phyloP scores from a whole-genome alignment of 2,888 invertebrate genomes.

The Xylota segnis region DNA sequence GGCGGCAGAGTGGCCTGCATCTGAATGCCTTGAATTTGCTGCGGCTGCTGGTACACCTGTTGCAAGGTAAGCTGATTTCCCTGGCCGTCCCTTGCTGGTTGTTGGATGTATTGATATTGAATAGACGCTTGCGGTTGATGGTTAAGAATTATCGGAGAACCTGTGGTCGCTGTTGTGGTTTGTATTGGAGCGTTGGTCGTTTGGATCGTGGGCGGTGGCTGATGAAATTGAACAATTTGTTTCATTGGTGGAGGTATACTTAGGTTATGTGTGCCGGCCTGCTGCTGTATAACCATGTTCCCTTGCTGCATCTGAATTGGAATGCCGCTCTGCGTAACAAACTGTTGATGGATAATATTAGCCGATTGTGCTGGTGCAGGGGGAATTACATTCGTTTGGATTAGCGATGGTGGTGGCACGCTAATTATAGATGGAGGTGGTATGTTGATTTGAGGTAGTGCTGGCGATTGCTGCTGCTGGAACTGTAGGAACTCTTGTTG shows the following conservation, averaged over 20 bases:
- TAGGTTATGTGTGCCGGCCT: slow-evolving; percentile 75
- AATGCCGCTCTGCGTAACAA: slow-evolving; percentile 76
- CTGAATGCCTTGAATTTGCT: slow-evolving; percentile 72
- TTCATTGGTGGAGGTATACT: slow-evolving; percentile 75
- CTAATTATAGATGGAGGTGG: slow-evolving; percentile 77
- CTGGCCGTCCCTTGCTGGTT: slow-evolving; percentile 70
- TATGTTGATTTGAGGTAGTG: slow-evolving; percentile 78
- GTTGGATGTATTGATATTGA: slow-evolving; percentile 77
- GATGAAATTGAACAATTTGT: slow-evolving; percentile 73
- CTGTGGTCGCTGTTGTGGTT: slow-evolving; percentile 34
- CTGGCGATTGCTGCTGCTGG: slow-evolving; percentile 77
- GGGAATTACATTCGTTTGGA: slow-evolving; percentile 61
- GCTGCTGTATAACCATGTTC: slow-evolving; percentile 78
- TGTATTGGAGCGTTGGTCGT: slow-evolving; percentile 30
- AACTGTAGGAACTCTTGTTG: slow-evolving; percentile 85
- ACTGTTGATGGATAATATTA: slow-evolving; percentile 78
- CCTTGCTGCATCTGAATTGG: slow-evolving; percentile 78
- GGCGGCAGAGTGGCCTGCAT: slow-evolving; percentile 66
- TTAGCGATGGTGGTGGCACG: slow-evolving; percentile 77
- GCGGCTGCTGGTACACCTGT: slow-evolving; percentile 71
- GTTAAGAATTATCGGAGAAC: slow-evolving; percentile 74
- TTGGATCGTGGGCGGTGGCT: slow-evolving; percentile 66
- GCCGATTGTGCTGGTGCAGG: slow-evolving; percentile 49
- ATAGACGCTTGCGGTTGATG: slow-evolving; percentile 72
- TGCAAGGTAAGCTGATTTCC: slow-evolving; percentile 56